Evolutionary conservation across 2,113 vertebrate species (phyloP).

Genomic region (Oreochromis aureus): DNA sequence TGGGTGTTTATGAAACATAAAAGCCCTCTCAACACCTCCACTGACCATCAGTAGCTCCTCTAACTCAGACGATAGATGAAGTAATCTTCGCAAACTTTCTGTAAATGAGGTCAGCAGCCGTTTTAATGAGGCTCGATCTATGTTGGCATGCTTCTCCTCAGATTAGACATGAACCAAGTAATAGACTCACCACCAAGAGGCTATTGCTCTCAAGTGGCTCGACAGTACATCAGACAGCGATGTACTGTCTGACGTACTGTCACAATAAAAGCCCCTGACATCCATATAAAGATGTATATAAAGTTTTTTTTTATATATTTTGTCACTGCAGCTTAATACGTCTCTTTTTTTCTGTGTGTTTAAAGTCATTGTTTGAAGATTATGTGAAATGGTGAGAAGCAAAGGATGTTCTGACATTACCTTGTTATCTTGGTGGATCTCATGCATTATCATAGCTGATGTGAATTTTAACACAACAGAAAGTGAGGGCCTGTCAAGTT

Average conservation of each 20-base stretch:
- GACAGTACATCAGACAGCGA: not conserved
- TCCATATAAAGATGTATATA: not conserved
- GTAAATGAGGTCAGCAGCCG: not conserved
- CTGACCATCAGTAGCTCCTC: not conserved
- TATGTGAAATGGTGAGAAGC: not conserved
- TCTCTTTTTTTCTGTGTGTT: not conserved
- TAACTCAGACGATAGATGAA: not conserved
- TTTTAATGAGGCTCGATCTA: slow-evolving; percentile 5
- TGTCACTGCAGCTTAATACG: not conserved
- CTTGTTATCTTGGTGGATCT: not conserved
- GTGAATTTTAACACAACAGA: not conserved
- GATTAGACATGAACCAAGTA: slow-evolving; percentile 14
- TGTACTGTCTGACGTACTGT: no score
- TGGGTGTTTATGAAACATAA: slow-evolving; percentile 8
- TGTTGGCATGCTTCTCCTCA: not conserved
- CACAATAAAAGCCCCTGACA: not conserved
- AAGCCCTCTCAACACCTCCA: not conserved
- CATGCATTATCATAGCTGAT: not conserved
- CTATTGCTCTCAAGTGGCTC: not conserved
- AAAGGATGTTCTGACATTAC: not conserved
- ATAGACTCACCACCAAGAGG: not conserved
- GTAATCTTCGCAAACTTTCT: not conserved
- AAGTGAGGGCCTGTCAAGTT: not conserved
- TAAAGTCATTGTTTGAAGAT: not conserved
- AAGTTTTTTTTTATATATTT: not conserved